These are phyloP conservation scores for Melanocharis versteri DNA, from an alignment of 2,113 vertebrate genomes.

Conservation along the genomic window DNA sequence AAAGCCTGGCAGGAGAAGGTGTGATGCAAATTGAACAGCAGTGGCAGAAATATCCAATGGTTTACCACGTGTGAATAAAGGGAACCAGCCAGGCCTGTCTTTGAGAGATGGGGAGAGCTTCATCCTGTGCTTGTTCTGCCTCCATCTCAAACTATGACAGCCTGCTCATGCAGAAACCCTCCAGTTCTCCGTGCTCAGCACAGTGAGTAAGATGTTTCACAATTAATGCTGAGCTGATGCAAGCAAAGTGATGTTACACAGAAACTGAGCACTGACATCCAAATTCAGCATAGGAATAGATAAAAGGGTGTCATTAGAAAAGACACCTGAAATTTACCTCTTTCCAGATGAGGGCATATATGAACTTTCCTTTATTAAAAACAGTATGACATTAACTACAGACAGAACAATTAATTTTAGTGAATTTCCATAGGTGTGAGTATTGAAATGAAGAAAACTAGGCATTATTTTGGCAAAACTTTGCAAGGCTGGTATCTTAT, in stretches of 20 bases:
- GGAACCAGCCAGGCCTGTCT: not conserved
- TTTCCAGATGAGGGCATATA: not conserved
- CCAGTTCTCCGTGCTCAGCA: not conserved
- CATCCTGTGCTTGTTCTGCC: not conserved
- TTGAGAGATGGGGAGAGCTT: not conserved
- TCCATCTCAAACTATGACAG: not conserved
- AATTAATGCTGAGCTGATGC: not conserved
- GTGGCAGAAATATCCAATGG: not conserved
- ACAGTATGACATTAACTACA: not conserved
- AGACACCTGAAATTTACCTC: not conserved
- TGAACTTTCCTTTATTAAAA: not conserved
- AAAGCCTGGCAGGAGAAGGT: not conserved
- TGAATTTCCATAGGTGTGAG: not conserved
- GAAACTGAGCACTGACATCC: constrained; percentile 1
- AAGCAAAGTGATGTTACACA: constrained; percentile 1
- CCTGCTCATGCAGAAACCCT: not conserved
- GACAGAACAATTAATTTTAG: not conserved
- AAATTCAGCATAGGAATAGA: not conserved
- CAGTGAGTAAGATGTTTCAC: constrained; percentile 34
- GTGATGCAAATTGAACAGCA: constrained; percentile 5
- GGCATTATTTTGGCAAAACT: not conserved
- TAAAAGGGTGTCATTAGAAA: not conserved
- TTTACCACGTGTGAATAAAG: not conserved
- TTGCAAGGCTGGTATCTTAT: not conserved
- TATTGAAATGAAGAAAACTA: not conserved